Percentiles rank a stretch among this genome's conserved stretches.
phyloP scores from a whole-genome alignment of 2,113 vertebrate genomes.

The Haemorhous mexicanus region DNA sequence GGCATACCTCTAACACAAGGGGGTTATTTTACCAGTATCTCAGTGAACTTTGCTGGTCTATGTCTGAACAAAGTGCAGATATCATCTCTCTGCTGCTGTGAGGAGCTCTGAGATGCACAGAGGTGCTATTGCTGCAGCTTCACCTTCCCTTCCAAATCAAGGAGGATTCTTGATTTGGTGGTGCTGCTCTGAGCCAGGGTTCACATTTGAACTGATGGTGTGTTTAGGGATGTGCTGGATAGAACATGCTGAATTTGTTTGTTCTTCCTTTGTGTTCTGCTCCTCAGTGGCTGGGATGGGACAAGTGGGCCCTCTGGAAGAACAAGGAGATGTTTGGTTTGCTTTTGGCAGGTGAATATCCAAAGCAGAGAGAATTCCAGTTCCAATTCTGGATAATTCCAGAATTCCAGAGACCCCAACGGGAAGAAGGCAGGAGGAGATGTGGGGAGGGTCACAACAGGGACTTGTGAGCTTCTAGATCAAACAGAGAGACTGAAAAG shows the following conservation, averaged over 20 bases:
- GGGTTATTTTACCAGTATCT: background rate
- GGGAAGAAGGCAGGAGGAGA: background rate
- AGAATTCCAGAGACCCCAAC: background rate
- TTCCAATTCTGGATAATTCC: no score
- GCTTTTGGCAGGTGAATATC: background rate
- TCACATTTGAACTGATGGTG: background rate
- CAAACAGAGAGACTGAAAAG: background rate
- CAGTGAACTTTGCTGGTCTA: background rate
- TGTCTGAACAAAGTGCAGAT: background rate
- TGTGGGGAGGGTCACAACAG: background rate
- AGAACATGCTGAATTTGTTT: background rate
- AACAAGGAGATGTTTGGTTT: background rate
- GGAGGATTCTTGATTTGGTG: background rate
- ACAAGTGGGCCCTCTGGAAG: background rate
- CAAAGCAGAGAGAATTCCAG: background rate
- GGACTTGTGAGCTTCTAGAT: background rate
- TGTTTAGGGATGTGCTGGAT: background rate
- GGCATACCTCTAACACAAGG: background rate
- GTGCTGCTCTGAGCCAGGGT: background rate
- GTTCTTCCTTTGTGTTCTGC: background rate
- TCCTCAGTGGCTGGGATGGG: background rate
- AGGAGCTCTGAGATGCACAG: background rate
- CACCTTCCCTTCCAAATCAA: background rate
- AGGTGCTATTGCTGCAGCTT: background rate
- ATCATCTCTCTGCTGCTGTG: background rate